A percentile compares a stretch with the other conserved stretches of the same genome.
phyloP scores from a whole-genome alignment of 92 coral and sea anemone genomes.

The Desmophyllum pertusum region DNA sequence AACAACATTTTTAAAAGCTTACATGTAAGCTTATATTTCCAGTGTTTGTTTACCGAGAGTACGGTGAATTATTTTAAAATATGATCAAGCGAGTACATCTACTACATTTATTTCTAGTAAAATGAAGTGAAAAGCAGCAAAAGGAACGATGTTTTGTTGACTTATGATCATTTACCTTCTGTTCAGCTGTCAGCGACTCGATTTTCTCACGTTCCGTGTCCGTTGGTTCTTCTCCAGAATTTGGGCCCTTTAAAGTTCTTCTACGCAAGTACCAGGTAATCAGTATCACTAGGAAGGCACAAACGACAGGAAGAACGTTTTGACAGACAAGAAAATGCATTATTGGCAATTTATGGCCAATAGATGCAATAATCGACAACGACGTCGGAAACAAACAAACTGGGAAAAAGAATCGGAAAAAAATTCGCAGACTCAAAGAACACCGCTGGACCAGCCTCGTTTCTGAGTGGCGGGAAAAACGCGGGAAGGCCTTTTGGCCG shows the following conservation, averaged over 20 bases:
- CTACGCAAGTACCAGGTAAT: conserved; percentile 40
- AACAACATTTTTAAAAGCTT: no score
- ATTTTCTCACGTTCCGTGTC: neutral
- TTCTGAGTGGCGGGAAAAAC: conserved; percentile 45
- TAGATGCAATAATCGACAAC: neutral
- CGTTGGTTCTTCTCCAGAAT: conserved; percentile 2
- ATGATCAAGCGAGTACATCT: neutral
- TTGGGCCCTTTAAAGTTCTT: neutral
- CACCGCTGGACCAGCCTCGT: conserved; percentile 47
- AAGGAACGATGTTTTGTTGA: neutral
- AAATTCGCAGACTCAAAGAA: conserved; percentile 17
- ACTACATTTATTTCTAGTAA: neutral
- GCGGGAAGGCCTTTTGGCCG: no score
- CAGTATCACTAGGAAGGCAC: conserved; percentile 42
- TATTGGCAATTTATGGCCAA: neutral
- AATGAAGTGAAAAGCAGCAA: neutral
- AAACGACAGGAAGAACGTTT: conserved; percentile 17
- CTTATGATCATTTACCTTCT: conserved; percentile 4
- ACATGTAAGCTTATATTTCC: no score
- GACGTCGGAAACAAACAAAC: neutral
- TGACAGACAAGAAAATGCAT: conserved; percentile 12
- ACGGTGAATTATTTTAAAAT: neutral
- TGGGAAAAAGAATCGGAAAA: neutral
- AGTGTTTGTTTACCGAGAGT: neutral
- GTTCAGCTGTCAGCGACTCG: conserved; percentile 2